A percentile compares a stretch with the other conserved stretches of the same genome.
These are phyloP conservation scores for Telmatochromis sp. DNA, from an alignment of 2,113 vertebrate species.

Conservation along the genomic window DNA sequence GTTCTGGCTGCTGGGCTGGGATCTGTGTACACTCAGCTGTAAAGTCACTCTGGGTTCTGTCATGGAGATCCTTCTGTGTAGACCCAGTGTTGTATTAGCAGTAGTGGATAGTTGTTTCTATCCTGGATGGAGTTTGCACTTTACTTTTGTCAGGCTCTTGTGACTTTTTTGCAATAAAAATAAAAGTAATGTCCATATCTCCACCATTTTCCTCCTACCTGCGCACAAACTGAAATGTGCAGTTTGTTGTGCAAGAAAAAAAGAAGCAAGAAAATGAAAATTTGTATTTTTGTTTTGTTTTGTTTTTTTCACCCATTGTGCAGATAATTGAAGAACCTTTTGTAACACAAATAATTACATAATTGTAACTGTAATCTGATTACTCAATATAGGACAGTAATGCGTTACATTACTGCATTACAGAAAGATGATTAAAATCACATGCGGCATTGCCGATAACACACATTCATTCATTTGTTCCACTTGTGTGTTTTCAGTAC, in stretches of 20 bases:
- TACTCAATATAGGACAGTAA: neutral
- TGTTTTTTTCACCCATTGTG: neutral
- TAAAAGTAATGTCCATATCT: neutral
- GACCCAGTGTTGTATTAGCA: neutral
- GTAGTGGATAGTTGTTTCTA: neutral
- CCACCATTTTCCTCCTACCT: neutral
- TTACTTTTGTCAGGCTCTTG: neutral
- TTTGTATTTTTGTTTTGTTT: neutral
- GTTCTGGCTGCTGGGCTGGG: neutral
- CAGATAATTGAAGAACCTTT: neutral
- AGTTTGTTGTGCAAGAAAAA: neutral
- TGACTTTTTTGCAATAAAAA: neutral
- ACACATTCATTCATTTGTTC: neutral
- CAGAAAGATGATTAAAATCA: neutral
- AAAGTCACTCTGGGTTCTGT: neutral
- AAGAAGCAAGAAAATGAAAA: neutral
- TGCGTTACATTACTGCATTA: neutral
- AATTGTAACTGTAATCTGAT: neutral
- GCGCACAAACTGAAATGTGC: neutral
- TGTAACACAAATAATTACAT: neutral
- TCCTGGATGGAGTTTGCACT: neutral
- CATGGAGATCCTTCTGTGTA: neutral
- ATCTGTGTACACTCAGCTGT: neutral
- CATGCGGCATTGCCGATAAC: neutral
- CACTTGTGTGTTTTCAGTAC: neutral